These are phyloP conservation scores for Nebria salina DNA, from an alignment of 2,888 invertebrate genomes.

Conservation along the genomic window DNA sequence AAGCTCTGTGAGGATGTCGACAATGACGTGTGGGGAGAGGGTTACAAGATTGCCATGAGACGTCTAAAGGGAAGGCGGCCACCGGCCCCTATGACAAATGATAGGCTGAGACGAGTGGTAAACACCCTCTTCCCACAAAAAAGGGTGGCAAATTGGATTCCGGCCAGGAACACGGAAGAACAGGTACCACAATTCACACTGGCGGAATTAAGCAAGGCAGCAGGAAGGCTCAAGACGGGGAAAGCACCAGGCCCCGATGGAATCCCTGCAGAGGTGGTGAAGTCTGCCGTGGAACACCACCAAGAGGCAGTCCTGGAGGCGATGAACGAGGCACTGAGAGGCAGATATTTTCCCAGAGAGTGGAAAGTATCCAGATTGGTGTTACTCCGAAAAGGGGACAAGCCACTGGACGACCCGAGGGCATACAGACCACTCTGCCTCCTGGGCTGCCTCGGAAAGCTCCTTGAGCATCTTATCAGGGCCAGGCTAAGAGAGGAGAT, in stretches of 20 bases:
- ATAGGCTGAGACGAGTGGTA: neutral
- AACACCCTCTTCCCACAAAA: slow-evolving; percentile 6
- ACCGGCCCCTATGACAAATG: neutral
- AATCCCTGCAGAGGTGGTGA: slow-evolving; percentile 18
- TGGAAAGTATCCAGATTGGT: too few species aligned
- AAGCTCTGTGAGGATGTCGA: slow-evolving; percentile 18
- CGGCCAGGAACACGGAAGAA: neutral
- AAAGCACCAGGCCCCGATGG: slow-evolving; percentile 26
- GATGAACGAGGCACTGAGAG: too few species aligned
- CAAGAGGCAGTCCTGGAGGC: too few species aligned
- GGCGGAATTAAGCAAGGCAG: slow-evolving; percentile 4
- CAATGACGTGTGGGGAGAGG: slow-evolving; percentile 21
- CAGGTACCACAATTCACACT: neutral
- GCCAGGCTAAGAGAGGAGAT: too few species aligned
- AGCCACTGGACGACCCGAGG: too few species aligned
- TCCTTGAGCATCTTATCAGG: too few species aligned
- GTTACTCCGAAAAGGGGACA: too few species aligned
- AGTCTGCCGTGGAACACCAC: neutral
- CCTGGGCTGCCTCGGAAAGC: too few species aligned
- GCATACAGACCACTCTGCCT: too few species aligned
- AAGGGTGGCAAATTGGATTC: neutral
- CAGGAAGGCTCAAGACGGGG: neutral
- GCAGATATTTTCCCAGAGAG: too few species aligned
- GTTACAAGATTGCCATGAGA: slow-evolving; percentile 14
- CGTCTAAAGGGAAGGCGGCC: neutral